Evolutionary conservation across 1,140 invertebrate species (phyloP).

Genomic region (Leptoteleia sp.): DNA sequence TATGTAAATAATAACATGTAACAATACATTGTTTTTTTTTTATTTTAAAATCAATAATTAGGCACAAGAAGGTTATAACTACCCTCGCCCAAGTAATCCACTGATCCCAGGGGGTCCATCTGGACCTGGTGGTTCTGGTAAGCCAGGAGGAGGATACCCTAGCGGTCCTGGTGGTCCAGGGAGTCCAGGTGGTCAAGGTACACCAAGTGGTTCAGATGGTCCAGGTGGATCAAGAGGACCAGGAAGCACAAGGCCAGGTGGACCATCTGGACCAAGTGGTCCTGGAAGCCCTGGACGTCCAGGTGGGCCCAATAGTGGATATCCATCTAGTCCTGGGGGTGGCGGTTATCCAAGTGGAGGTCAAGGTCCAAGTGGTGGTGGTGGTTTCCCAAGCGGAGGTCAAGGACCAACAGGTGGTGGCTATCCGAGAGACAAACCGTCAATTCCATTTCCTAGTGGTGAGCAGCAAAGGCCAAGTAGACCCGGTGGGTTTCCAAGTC

Average conservation of each 20-base stretch:
- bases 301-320: conserved; percentile 30
- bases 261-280: conserved; percentile 46
- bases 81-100: conserved; percentile 74
- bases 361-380: no score
- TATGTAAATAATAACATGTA: no score
- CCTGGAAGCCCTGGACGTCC: conserved; percentile 46
- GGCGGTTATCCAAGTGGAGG: no score
- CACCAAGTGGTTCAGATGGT: no score
- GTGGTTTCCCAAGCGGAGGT: no score
- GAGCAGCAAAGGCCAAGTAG: conserved; percentile 28
- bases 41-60: no score
- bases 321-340: no score
- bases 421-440: conserved; percentile 50
- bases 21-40: no score
- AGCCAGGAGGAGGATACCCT: conserved; percentile 46
- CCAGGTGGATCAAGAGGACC: conserved; percentile 38
- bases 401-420: conserved; percentile 38
- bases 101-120: conserved; percentile 68
- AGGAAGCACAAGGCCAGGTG: conserved; percentile 41
- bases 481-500: conserved; percentile 52
- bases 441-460: conserved; percentile 37
- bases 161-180: conserved; percentile 46
- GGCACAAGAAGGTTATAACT: conserved; percentile 77
- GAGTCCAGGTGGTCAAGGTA: conserved; percentile 24
- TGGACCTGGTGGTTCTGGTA: conserved; percentile 49